Percentiles rank a stretch among this genome's conserved stretches.
phyloP scores from a whole-genome alignment of 1,140 invertebrate species.

The Sesamia nonagrioides region DNA sequence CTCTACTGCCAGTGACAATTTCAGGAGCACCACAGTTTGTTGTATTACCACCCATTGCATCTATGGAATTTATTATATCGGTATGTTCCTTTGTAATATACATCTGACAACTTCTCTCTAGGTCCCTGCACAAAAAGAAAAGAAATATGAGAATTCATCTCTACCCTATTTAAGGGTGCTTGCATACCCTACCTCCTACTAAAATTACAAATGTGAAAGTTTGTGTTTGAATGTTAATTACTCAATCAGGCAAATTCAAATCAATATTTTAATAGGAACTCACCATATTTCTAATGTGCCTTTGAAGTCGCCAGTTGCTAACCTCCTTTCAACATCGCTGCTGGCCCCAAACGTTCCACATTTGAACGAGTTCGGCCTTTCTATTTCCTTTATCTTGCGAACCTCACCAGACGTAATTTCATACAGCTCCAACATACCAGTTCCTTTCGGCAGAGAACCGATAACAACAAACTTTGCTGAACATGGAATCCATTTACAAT shows the following conservation, averaged over 20 bases:
- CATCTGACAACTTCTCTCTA: conserved; percentile 92
- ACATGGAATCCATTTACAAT: conserved; percentile 97
- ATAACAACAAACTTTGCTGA: conserved; percentile 96
- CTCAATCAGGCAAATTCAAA: no score
- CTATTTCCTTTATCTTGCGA: conserved; percentile 91
- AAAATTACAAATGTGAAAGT: no score
- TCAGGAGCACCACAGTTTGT: conserved; percentile 96
- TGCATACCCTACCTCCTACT: no score
- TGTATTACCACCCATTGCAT: conserved; percentile 96
- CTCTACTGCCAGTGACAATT: conserved; percentile 97
- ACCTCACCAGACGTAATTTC: conserved; percentile 92
- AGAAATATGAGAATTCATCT: background rate
- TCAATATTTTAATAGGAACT: conserved; percentile 52
- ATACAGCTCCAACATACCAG: conserved; percentile 96
- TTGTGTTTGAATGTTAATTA: no score
- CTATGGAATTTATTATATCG: conserved; percentile 97
- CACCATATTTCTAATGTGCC: conserved; percentile 95
- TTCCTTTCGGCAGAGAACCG: conserved; percentile 94
- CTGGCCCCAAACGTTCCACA: conserved; percentile 97
- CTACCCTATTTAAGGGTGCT: no score
- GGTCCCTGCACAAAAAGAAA: conserved; percentile 90
- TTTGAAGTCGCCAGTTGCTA: conserved; percentile 97
- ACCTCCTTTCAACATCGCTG: conserved; percentile 91
- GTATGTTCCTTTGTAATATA: conserved; percentile 95
- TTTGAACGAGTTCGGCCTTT: conserved; percentile 95